Conservation (phyloP, 2,888 invertebrate species). For the Cosmorhoe ocellata region DNA sequence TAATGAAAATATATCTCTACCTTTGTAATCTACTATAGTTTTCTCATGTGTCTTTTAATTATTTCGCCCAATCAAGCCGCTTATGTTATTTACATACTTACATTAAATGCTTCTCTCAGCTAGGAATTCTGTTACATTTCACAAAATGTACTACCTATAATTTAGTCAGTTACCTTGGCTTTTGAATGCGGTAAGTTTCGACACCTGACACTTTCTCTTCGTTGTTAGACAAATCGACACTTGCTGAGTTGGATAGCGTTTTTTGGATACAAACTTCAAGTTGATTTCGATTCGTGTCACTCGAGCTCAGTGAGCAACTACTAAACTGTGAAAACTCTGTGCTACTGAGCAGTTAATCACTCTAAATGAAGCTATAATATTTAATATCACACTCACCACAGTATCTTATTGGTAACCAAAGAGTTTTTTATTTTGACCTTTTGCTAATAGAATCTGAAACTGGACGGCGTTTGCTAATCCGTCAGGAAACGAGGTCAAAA, state of each 20-base stretch:
- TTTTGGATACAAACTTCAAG: conserved; percentile 8
- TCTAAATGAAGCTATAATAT: too few species aligned
- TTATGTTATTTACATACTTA: too few species aligned
- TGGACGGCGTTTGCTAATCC: background rate
- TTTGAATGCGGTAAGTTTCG: conserved; percentile 48
- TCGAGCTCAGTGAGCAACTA: conserved; percentile 6
- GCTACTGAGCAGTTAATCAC: background rate
- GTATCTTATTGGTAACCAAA: too few species aligned
- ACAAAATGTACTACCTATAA: conserved; percentile 47
- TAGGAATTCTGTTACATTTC: conserved; percentile 55
- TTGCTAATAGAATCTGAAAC: background rate
- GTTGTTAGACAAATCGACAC: conserved; percentile 28
- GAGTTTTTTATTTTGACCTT: background rate
- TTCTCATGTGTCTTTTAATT: too few species aligned
- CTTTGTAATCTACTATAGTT: too few species aligned
- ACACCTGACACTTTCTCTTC: conserved; percentile 63
- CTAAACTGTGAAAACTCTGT: conserved; percentile 4
- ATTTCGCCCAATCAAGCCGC: too few species aligned
- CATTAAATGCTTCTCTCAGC: background rate
- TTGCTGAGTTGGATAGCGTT: conserved; percentile 15
- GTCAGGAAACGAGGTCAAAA: conserved; percentile 1
- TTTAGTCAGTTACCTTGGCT: conserved; percentile 51
- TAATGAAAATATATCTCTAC: too few species aligned
- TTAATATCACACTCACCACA: too few species aligned
- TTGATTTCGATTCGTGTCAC: conserved; percentile 8